Conservation (phyloP, 1,140 invertebrate genomes). For the Pachypsylla venusta region DNA sequence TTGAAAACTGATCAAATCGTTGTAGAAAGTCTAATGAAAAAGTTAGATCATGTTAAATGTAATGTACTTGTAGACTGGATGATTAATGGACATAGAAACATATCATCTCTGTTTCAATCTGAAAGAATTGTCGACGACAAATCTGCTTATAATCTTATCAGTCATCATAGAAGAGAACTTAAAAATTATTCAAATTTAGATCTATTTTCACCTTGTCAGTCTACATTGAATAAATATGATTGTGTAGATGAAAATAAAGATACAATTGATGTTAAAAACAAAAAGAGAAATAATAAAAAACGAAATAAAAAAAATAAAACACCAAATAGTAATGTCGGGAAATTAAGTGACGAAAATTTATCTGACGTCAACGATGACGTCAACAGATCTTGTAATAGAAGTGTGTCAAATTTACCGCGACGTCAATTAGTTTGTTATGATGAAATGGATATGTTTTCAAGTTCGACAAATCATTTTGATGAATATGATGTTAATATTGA, state of each 20-base stretch:
- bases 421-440: background rate
- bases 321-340: background rate
- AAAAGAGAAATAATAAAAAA: background rate
- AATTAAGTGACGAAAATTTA: background rate
- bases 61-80: background rate
- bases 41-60: background rate
- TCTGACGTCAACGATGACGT: background rate
- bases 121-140: background rate
- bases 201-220: background rate
- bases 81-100: background rate
- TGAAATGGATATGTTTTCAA: too few relatives aligned
- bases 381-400: background rate
- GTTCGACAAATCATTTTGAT: too few relatives aligned
- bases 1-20: background rate
- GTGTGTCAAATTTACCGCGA: background rate
- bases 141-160: background rate
- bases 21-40: background rate
- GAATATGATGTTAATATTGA: too few relatives aligned
- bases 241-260: background rate
- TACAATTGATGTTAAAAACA: background rate
- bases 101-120: background rate
- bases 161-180: background rate
- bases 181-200: background rate
- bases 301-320: background rate
- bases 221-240: background rate